Evolutionary conservation across 2,888 invertebrate species (phyloP), one percentile per base, ranked within the genome.

Genomic region (Megaustenia siamemsis): DNA sequence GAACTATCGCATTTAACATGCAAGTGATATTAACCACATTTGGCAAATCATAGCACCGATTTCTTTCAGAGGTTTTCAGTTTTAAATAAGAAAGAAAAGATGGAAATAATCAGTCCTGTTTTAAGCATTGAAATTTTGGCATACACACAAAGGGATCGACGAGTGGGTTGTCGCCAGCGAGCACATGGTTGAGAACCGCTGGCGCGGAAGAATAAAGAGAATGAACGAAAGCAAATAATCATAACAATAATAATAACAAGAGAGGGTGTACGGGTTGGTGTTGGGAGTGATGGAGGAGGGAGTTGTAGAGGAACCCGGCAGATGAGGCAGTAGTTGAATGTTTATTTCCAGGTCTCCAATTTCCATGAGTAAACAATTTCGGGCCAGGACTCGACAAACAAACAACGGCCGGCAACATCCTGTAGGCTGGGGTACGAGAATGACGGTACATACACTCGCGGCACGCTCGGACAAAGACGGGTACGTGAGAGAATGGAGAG

Each of bases 351-450:
- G 76, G 63, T 83, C 66, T 75, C 76, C 76, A 83, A 83, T 83
- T 83, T 83, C 82, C 82, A 83, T 49, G 76, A 38, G 82, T 83
- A 60, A 83, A 83, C 76, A 83, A 76, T 69, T 45, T 68, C 45
- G 32, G 68, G 79, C 68, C 79, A 43, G 49, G 49, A 32, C 45
- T 79, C 49, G 81, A 68, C 43, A 81, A 81, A 71, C 71, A 81
- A 73, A 81, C 71, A 81, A 71, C 45, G 68, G 69, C 69, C 56
- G 71, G 81, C n/a, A 73, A 69, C 56, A 71, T 81, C 81, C 56
- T 68, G 69, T 49, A 35, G 49, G 49, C n/a, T 28, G 28, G 35
- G 40, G 71, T 68, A 68, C 32, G 71, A 81, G 81, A 81, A 66
- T 28, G 38, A 40, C 60, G 28, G 78, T 40, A 53, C 32, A 76